Evolutionary conservation across 2,888 invertebrate species (phyloP).

Genomic region (Stenichneumon culpator): DNA sequence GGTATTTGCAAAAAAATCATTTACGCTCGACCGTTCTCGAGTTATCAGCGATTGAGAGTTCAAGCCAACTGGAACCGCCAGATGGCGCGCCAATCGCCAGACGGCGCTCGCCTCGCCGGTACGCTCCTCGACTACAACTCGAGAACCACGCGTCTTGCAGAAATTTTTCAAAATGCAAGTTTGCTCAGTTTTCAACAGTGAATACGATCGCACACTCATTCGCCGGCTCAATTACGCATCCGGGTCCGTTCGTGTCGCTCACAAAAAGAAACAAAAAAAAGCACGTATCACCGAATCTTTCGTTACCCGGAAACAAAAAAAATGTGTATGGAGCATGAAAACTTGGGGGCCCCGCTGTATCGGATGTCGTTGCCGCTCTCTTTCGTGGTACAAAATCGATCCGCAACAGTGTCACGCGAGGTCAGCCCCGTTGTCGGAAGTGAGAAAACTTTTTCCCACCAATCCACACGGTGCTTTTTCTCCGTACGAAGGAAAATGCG

Average conservation of each 20-base stretch:
- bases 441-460: slow-evolving; percentile 14
- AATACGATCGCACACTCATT: background rate
- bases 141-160: background rate
- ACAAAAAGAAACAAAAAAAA: background rate
- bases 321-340: background rate
- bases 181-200: background rate
- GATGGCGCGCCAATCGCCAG: background rate
- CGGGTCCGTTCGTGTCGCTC: background rate
- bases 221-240: background rate
- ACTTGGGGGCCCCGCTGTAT: background rate
- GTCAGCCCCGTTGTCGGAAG: background rate
- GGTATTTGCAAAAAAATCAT: background rate
- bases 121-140: background rate
- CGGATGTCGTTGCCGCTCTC: slow-evolving; percentile 4
- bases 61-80: background rate
- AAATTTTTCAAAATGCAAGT: background rate
- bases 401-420: slow-evolving; percentile 6
- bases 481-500: background rate
- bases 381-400: background rate
- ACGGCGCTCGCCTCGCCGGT: background rate
- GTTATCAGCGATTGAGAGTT: background rate
- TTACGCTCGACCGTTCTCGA: background rate
- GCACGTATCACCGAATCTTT: background rate
- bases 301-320: background rate
- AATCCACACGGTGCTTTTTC: background rate